Evolutionary conservation across 2,888 invertebrate genomes (phyloP), one percentile per base, ranked within the genome.

Genomic region (Catocala fraxini): DNA sequence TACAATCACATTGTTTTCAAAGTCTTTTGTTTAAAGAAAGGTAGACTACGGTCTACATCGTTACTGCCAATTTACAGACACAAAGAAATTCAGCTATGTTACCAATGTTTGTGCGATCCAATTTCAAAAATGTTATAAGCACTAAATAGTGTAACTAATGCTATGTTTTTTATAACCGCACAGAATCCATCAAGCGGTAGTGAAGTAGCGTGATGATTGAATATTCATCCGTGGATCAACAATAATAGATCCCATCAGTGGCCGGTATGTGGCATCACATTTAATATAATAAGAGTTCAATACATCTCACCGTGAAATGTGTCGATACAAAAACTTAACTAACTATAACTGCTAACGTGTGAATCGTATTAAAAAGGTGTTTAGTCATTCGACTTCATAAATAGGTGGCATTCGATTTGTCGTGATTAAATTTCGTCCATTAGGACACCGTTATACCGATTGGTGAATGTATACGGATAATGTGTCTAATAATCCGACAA

Each of bases 361-460:
- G 94, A 94, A 94, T 92, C 93, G 93, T 93, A 94, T 94, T 93
- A 94, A 93, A 94, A 94, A 93, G 86, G 80, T 94, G 94, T 93
- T 91, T 86, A 94, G 94, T 94, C 94, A 94, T 93, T 87, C 91
- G 87, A 81, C 89, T 92, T 93, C 93, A 93, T 93, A 93, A 94
- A 92, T 92, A 92, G 90, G 90, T 94, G 89, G 91, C 93, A 92
- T 93, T 94, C 93, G 91, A 90, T 91, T 92, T 92, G 91, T 92
- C 88, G 92, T 93, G 93, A 94, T 94, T 93, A 93, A 93, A 94
- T 93, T 93, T 92, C 85, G 86, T 89, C 92, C 88, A 93, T 92
- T 92, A 91, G 88, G 81, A 87, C 87, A 87, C 92, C 93, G 94
- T 92, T 93, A 93, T 83, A 73, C 73, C 78, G 82, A 84, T 87